Evolutionary conservation across 2,113 vertebrate species (phyloP), one percentile per base, ranked within the genome.

Genomic region (Danionella cerebrum): DNA sequence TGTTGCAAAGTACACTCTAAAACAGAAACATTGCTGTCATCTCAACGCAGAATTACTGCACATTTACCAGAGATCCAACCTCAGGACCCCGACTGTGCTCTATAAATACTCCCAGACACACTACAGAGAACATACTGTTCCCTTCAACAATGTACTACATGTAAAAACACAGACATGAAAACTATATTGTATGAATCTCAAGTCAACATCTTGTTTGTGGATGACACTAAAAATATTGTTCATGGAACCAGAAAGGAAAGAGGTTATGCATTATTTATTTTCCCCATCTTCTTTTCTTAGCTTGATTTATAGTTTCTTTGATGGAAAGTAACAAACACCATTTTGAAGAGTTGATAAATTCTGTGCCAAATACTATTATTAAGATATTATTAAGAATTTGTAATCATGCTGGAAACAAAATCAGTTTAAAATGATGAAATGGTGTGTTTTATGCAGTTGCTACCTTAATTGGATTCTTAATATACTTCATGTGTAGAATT

Each of bases 21-120:
- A 7, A 6, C 41, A 52, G 39, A 68, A 5, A 4, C 19, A 31
- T 68, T 24, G 22, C 39, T 65, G 51, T 45, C 35, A 22, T 45
- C 4, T 2, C 21, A 36, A 27, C 42, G 55, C 63, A 19, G 67
- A 67, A 47, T 44, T 25, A 35, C 42, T 71, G 68, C 33, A 57
- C 33, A 55, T 25, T 50, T 13, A 31, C n/a, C 21, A 24, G 50
- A 21, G 24, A 8, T 58, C 60, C 41, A 22, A 50, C 33, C 67
- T 12, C 25, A 41, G 41, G 22, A 50, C 41, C 38, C 58, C n/a
- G 50, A 66, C 48, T 44, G 65, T 38, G 39, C 19, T 42, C 31
- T 39, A 71, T 54, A 36, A 72, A 72, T 69, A 76, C 65, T 69
- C 52, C 65, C 67, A 72, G 47, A 59, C 18, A 44, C 52, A 69